A percentile compares a stretch with the other conserved stretches of the same genome.
Evolutionary conservation across 1,140 invertebrate genomes (phyloP).

Genomic region (Caenorhabditis tropicalis): DNA sequence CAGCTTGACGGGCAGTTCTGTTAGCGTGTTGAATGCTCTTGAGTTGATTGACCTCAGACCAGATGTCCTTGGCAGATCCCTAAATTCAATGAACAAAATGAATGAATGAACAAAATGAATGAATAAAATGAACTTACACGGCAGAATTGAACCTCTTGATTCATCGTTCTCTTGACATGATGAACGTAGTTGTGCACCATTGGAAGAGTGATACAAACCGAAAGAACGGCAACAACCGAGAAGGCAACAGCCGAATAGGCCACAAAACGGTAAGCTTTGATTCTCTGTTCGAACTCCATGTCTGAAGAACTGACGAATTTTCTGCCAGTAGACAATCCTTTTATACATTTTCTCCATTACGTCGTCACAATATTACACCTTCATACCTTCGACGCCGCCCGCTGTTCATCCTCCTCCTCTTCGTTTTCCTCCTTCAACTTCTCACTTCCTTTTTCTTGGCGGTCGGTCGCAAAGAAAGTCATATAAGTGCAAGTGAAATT

Average conservation of each 20-base stretch:
- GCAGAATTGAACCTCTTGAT: constrained; percentile 44
- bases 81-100: background rate
- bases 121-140: background rate
- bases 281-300: constrained; percentile 23
- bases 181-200: constrained; percentile 56
- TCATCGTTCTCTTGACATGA: constrained; percentile 39
- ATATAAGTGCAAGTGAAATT: constrained; percentile 45
- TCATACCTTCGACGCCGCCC: background rate
- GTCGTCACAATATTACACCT: background rate
- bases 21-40: constrained; percentile 58
- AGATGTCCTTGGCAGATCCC: constrained; percentile 61
- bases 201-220: constrained; percentile 53
- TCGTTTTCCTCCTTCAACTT: background rate
- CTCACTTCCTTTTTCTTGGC: constrained; percentile 42
- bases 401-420: constrained; percentile 18
- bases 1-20: constrained; percentile 61
- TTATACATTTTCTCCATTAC: background rate
- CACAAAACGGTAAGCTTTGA: constrained; percentile 50
- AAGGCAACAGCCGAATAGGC: constrained; percentile 55
- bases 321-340: background rate
- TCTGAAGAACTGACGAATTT: background rate
- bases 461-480: constrained; percentile 13
- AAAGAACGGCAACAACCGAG: constrained; percentile 54
- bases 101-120: background rate
- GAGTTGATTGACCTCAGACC: constrained; percentile 60